Evolutionary conservation across 2,888 invertebrate species (phyloP).

Genomic region (Heliconius cydno): DNA sequence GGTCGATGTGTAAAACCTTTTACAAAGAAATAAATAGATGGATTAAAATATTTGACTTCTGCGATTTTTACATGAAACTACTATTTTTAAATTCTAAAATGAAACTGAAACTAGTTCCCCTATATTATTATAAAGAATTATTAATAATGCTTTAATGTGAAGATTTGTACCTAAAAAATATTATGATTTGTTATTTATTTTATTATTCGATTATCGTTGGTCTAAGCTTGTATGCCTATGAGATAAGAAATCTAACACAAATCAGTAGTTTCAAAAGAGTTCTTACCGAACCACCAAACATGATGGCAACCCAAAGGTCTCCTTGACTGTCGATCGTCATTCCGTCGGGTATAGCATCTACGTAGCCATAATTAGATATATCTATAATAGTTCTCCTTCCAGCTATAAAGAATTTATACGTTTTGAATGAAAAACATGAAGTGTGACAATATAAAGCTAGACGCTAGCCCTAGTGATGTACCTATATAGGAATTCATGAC

Average conservation of each 20-base stretch:
- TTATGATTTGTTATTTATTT: too few species aligned
- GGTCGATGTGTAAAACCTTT: conserved; percentile 83
- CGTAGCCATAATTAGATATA: conserved; percentile 61
- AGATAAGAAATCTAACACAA: background rate
- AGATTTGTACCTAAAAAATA: too few species aligned
- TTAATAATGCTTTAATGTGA: too few species aligned
- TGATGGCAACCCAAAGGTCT: conserved; percentile 89
- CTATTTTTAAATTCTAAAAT: too few species aligned
- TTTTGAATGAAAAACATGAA: background rate
- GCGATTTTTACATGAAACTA: too few species aligned
- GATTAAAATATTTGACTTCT: background rate
- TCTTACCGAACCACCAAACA: conserved; percentile 85
- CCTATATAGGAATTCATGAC: background rate
- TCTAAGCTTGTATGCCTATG: too few species aligned
- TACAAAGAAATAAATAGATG: conserved; percentile 32
- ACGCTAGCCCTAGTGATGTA: background rate
- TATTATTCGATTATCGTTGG: too few species aligned
- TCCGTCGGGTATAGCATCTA: conserved; percentile 84
- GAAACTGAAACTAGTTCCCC: too few species aligned
- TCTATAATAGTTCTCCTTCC: conserved; percentile 68
- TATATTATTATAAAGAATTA: too few species aligned
- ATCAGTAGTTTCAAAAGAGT: background rate
- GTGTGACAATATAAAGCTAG: background rate
- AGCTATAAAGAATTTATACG: conserved; percentile 50
- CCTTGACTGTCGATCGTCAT: conserved; percentile 90